A percentile compares a stretch with the other conserved stretches of the same genome.
Conservation (phyloP, 2,888 invertebrate species). For the Xanthia icteritia region DNA sequence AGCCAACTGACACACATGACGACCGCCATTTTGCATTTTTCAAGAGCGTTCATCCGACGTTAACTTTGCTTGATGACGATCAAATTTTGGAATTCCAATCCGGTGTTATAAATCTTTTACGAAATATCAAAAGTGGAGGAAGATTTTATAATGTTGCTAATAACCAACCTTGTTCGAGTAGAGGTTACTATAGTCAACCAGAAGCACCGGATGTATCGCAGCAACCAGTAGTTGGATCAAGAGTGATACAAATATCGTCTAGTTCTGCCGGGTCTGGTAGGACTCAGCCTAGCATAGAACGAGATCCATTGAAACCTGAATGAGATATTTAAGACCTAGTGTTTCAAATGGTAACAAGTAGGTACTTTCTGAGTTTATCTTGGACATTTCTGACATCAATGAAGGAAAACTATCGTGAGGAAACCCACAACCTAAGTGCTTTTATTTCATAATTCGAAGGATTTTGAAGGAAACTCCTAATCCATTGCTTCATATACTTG, state of each 20-base stretch:
- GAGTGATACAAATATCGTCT: slow-evolving; percentile 10
- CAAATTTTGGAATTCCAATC: slow-evolving; percentile 63
- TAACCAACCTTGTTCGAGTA: slow-evolving; percentile 3
- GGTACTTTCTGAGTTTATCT: background rate
- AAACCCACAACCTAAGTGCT: too few relatives aligned
- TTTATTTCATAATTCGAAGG: too few relatives aligned
- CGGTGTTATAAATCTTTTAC: slow-evolving; percentile 61
- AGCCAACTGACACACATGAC: slow-evolving; percentile 1
- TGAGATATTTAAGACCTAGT: background rate
- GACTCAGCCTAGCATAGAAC: background rate
- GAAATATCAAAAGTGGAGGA: slow-evolving; percentile 59
- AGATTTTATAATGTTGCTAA: background rate
- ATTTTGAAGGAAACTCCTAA: too few relatives aligned
- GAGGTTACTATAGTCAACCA: background rate
- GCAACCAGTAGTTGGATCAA: background rate
- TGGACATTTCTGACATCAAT: too few relatives aligned
- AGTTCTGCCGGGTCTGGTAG: background rate
- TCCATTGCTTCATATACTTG: too few relatives aligned
- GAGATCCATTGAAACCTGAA: slow-evolving; percentile 20
- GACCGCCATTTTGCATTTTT: slow-evolving; percentile 49
- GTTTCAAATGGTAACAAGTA: background rate
- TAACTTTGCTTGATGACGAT: slow-evolving; percentile 55
- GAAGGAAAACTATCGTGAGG: background rate
- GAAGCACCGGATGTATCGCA: background rate
- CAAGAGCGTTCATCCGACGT: slow-evolving; percentile 55